These are phyloP conservation scores for Gambusia affinis DNA, from an alignment of 2,113 vertebrate genomes.

Conservation along the genomic window DNA sequence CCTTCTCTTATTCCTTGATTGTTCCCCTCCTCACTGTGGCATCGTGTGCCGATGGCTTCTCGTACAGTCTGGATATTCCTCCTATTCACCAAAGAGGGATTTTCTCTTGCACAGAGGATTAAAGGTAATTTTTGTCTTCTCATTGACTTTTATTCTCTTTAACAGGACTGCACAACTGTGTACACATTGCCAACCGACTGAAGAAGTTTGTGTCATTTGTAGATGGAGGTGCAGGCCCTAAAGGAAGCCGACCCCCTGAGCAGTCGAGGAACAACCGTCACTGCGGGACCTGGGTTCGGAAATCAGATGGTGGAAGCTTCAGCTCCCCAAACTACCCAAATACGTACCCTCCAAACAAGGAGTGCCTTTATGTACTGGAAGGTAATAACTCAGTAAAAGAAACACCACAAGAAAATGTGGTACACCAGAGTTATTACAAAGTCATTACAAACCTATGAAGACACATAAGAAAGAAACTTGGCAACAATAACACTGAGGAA, in stretches of 20 bases:
- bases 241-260: constrained; percentile 73
- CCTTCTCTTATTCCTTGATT: constrained; percentile 16
- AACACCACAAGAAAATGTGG: too few species aligned
- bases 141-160: neutral
- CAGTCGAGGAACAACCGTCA: constrained; percentile 77
- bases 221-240: constrained; percentile 80
- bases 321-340: constrained; percentile 94
- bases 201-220: neutral
- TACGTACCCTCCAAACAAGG: constrained; percentile 92
- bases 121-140: constrained; percentile 81
- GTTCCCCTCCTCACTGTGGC: constrained; percentile 11
- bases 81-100: constrained; percentile 89
- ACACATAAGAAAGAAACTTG: too few species aligned
- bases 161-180: neutral
- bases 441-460: too few species aligned
- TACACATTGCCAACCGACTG: neutral
- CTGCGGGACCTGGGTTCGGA: constrained; percentile 91
- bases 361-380: constrained; percentile 96
- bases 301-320: constrained; percentile 91
- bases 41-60: constrained; percentile 18
- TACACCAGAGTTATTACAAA: too few species aligned
- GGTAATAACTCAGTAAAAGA: constrained; percentile 74
- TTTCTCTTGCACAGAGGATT: constrained; percentile 89
- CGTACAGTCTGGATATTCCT: constrained; percentile 88
- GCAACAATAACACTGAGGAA: too few species aligned